These are phyloP conservation scores for Brachionichthys hirsutus DNA, from an alignment of 2,113 vertebrate species.

Conservation along the genomic window DNA sequence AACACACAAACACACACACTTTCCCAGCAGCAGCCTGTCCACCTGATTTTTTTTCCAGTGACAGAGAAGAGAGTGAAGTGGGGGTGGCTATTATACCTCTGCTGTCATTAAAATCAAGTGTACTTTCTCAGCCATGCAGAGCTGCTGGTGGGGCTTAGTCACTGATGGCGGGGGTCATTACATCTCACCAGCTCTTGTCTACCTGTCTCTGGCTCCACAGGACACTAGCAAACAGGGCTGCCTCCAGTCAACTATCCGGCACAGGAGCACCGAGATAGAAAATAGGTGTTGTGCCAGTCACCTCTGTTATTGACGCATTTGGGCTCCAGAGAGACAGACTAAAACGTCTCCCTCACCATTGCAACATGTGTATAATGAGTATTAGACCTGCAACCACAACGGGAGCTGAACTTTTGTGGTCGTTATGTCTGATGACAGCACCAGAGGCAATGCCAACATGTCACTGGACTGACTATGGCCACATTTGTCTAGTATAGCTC, in stretches of 20 bases:
- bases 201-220: conserved; percentile 48
- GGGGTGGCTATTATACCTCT: conserved; percentile 46
- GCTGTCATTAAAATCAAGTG: conserved; percentile 61
- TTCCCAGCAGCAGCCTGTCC: conserved; percentile 32
- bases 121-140: conserved; percentile 51
- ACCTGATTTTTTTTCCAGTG: conserved; percentile 23
- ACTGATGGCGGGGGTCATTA: conserved; percentile 53
- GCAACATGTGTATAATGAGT: conserved; percentile 47
- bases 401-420: conserved; percentile 32
- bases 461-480: conserved; percentile 27
- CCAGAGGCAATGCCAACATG: conserved; percentile 47
- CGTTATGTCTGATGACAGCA: conserved; percentile 36
- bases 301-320: conserved; percentile 22
- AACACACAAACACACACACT: conserved; percentile 6
- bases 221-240: conserved; percentile 59
- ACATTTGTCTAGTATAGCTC: conserved; percentile 17
- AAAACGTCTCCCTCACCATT: conserved; percentile 16
- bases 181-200: conserved; percentile 54
- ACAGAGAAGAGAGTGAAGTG: conserved; percentile 18
- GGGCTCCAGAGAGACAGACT: conserved; percentile 16
- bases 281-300: conserved; percentile 45
- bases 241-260: conserved; percentile 42
- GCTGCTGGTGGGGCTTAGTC: conserved; percentile 44
- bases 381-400: conserved; percentile 30
- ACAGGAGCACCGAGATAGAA: conserved; percentile 28